These are phyloP conservation scores for Gallinago jamesoni DNA, from an alignment of 2,113 vertebrate species.

Conservation along the genomic window DNA sequence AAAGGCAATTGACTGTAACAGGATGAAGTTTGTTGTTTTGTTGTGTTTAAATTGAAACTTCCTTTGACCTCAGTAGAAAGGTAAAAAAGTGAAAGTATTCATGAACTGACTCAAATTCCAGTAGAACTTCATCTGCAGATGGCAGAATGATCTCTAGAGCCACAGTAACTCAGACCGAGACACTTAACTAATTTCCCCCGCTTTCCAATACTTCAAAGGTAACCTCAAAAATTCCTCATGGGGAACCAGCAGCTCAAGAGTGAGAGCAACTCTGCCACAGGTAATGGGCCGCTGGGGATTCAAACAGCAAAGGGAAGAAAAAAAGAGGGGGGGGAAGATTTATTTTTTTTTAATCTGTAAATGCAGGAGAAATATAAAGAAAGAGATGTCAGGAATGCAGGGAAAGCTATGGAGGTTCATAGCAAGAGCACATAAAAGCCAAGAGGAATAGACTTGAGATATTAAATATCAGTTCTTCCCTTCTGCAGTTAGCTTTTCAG, in stretches of 20 bases:
- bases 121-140: neutral
- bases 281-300: neutral
- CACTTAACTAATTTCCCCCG: neutral
- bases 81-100: neutral
- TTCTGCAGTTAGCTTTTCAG: neutral
- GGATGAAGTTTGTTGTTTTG: neutral
- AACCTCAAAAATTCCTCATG: neutral
- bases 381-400: neutral
- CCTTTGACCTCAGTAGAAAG: neutral
- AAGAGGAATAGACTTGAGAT: neutral
- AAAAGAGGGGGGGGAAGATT: accelerated
- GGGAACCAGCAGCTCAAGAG: neutral
- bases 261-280: neutral
- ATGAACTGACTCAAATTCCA: neutral
- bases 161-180: neutral
- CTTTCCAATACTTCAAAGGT: neutral
- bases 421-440: neutral
- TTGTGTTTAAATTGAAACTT: neutral
- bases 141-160: neutral
- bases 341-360: neutral
- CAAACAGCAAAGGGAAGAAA: neutral
- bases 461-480: neutral
- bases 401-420: neutral
- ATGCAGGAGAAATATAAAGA: neutral
- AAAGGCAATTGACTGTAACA: neutral